phyloP scores from a whole-genome alignment of 2,888 invertebrate species.

The Lissonota sp. region DNA sequence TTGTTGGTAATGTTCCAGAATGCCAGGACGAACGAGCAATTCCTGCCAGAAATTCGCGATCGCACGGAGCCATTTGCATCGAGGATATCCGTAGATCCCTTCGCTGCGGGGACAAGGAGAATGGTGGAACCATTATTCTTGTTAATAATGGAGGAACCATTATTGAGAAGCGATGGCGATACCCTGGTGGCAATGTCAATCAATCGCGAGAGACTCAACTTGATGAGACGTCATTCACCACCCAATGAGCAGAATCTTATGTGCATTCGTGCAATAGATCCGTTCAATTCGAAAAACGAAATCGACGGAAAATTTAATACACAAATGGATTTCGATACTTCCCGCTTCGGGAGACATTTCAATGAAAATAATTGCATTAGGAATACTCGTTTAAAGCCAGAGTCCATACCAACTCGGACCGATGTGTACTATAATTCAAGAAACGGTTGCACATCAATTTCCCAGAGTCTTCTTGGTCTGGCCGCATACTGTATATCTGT shows the following conservation, averaged over 20 bases:
- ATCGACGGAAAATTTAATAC: constrained; percentile 76
- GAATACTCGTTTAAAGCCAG: constrained; percentile 23
- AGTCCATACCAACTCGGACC: constrained; percentile 22
- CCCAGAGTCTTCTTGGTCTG: constrained; percentile 19
- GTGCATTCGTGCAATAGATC: constrained; percentile 74
- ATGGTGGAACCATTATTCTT: constrained; percentile 6
- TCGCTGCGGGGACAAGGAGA: constrained; percentile 11
- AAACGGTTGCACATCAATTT: constrained; percentile 78
- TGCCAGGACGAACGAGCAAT: constrained; percentile 37
- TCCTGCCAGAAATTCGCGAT: constrained; percentile 75
- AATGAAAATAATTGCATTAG: constrained; percentile 76
- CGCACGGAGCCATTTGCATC: constrained; percentile 16
- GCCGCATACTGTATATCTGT: neutral
- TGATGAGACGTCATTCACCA: too few species aligned
- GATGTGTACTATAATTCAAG: constrained; percentile 75
- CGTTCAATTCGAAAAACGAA: constrained; percentile 75
- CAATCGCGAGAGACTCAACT: too few species aligned
- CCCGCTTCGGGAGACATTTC: constrained; percentile 24
- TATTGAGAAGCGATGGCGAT: too few species aligned
- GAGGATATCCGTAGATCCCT: constrained; percentile 1
- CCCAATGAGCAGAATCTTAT: too few species aligned
- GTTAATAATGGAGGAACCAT: neutral
- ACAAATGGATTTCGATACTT: constrained; percentile 74
- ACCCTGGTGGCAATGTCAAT: too few species aligned
- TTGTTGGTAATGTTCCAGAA: constrained; percentile 79